Percentiles rank a stretch among this genome's conserved stretches.
Evolutionary conservation across 2,113 vertebrate genomes (phyloP).

Genomic region (Zapornia atra): DNA sequence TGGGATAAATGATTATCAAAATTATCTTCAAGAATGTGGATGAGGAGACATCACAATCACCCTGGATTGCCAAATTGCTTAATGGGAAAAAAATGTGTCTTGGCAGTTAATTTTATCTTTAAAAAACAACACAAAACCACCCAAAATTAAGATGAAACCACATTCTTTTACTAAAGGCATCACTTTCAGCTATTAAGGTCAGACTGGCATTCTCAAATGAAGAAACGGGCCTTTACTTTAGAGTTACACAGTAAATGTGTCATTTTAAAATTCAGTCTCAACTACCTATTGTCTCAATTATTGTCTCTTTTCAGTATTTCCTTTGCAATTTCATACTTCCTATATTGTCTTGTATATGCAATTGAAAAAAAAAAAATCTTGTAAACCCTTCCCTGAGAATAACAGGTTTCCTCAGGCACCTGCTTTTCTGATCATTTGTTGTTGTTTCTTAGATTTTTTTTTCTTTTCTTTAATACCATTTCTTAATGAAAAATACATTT

Average conservation of each 20-base stretch:
- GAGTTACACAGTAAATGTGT: neutral
- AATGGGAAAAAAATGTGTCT: neutral
- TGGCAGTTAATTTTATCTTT: neutral
- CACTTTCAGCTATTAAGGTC: neutral
- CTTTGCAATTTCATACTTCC: neutral
- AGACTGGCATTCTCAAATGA: neutral
- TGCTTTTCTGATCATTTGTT: neutral
- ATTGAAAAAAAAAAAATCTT: neutral
- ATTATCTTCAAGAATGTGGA: constrained; percentile 6
- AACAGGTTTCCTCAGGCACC: neutral
- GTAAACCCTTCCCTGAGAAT: neutral
- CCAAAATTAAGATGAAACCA: neutral
- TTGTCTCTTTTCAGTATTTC: neutral
- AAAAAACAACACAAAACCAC: neutral
- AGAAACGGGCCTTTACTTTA: neutral
- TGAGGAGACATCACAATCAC: neutral
- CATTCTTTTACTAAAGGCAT: neutral
- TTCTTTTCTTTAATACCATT: neutral
- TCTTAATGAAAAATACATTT: neutral
- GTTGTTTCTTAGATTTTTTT: neutral
- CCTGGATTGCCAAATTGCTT: constrained; percentile 2
- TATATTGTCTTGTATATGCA: neutral
- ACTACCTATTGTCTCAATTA: neutral
- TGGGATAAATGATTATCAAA: neutral
- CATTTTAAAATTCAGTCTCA: neutral